Evolutionary conservation across 2,113 vertebrate genomes (phyloP).

Genomic region (Sorex fumeus): DNA sequence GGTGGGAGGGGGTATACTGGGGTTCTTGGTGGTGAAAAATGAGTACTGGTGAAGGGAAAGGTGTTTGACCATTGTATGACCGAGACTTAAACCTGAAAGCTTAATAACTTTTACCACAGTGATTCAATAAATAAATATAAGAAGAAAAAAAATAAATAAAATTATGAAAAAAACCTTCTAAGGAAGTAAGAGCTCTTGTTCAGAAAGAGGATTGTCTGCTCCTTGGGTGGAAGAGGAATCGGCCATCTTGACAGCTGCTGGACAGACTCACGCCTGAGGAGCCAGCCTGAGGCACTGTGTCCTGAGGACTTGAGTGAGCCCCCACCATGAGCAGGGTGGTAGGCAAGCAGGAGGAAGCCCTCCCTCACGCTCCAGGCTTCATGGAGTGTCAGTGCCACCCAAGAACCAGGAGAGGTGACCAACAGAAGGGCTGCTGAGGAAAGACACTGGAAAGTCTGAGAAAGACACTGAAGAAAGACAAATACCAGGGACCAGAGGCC

Average conservation of each 20-base stretch:
- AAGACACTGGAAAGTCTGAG: no score
- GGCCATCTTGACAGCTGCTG: neutral
- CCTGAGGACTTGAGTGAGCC: neutral
- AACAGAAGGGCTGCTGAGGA: neutral
- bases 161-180: no score
- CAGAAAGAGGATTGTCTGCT: no score
- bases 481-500: neutral
- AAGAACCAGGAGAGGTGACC: neutral
- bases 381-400: neutral
- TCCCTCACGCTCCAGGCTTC: neutral
- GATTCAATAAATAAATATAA: no score
- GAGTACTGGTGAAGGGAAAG: no score
- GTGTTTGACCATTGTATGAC: no score
- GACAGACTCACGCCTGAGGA: rapidly evolving
- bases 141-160: no score
- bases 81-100: no score
- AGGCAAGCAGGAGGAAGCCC: neutral
- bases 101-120: no score
- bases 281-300: neutral
- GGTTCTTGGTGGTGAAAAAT: no score
- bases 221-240: neutral
- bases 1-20: no score
- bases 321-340: rapidly evolving
- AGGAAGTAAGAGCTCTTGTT: neutral
- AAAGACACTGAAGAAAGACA: neutral